Percentiles rank a stretch among this genome's conserved stretches.
These are phyloP conservation scores for Ashinkailepas kermadecensis DNA, from an alignment of 2,888 invertebrate genomes.

Conservation along the genomic window DNA sequence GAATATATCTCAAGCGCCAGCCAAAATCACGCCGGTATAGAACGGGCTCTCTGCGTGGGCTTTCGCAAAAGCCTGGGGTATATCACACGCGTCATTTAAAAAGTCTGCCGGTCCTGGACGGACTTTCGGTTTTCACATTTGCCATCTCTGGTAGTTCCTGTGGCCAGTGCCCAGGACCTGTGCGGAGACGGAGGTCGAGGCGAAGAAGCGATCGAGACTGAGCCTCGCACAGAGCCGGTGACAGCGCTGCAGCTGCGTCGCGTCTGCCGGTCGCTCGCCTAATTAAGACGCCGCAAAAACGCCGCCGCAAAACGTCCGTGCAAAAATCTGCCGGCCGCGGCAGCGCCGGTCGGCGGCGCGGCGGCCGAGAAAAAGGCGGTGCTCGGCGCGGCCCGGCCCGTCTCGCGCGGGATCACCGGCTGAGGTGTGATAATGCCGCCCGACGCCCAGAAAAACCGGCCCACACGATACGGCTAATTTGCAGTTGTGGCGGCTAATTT, in stretches of 20 bases:
- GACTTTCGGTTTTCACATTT: no score
- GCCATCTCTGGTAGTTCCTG: no score
- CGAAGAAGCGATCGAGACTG: no score
- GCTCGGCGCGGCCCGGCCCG: background rate
- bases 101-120: no score
- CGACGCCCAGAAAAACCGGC: background rate
- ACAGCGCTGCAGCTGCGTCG: background rate
- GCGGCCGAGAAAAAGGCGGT: background rate
- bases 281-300: conserved; percentile 9
- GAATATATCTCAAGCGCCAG: no score
- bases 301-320: background rate
- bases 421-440: conserved; percentile 5
- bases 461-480: background rate
- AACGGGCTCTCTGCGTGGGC: no score
- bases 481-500: background rate
- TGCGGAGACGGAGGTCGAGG: no score
- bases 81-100: no score
- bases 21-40: no score
- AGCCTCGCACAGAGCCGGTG: background rate
- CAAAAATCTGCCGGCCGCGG: background rate
- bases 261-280: background rate
- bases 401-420: background rate
- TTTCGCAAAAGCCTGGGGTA: no score
- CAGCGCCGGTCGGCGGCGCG: background rate
- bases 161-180: no score